Base-by-base conservation (phyloP, 1,140 invertebrate genomes). In the Euura saliciscinereae region DNA sequence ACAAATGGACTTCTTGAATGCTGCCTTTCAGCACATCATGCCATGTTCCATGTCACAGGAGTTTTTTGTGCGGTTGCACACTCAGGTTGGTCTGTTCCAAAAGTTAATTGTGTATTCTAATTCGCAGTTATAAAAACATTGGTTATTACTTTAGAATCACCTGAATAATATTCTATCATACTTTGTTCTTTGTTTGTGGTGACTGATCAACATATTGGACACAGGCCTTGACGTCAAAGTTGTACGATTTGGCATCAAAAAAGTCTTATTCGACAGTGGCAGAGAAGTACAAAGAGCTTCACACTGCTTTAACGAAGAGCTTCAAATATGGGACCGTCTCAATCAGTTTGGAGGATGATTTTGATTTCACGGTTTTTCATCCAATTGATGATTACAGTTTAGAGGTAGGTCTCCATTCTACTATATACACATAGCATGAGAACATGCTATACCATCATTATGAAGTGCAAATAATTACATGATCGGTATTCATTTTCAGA, bases 331-430 rank as follows among this genome's bases (percentile, higher is more conserved):
- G 88, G 73, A 91, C 89, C 80, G 87, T 85, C 6, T 82, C 81
- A 42, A 87, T 86, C 75, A 90, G 90, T 83, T 28, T 28, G 28
- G 28, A 84, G 87, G n/a, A 72, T 81, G 3, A 92, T 91, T 79
- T 89, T 92, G 1, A 28, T 28, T 28, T 28, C 75, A 85, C 82
- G 6, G 70, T 78, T 59, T 92, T 93, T 76, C 81, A 92, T 84
- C 84, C 90, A 3, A 65, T 88, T 8, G 51, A 84, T 6, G 87
- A 93, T 83, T 91, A 87, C 67, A 89, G 84, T 68, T 78, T 91
- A 10, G 85, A 92, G 85, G 90, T 91, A 51, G 72, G 44, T 6
- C 70, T 51, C 44, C 68, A 45, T 80, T 87, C 85, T 28, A 28
- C 28, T 28, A 28, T 28, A 28, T 28, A 28, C n/a, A n/a, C 28